Conservation (phyloP, 2,113 vertebrate species). For the Gopherus evgoodei region DNA sequence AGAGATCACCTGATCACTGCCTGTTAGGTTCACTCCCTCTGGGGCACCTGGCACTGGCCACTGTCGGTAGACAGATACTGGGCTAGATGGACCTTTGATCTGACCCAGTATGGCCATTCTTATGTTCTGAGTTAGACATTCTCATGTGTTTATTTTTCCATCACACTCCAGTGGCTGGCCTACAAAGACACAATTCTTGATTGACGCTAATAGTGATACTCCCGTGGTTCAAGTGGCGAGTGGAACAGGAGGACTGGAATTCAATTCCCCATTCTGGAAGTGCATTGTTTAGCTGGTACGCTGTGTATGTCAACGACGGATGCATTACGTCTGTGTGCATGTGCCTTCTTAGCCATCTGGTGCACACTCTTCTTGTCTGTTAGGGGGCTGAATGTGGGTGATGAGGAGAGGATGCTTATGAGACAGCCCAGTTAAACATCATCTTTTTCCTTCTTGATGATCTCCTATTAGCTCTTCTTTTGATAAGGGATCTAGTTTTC, state of each 20-base stretch:
- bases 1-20: no score
- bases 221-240: background rate
- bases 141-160: background rate
- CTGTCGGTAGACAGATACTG: no score
- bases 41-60: no score
- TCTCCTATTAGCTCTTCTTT: background rate
- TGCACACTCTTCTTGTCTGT: background rate
- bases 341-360: background rate
- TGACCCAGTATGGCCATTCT: no score
- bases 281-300: background rate
- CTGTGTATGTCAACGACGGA: background rate
- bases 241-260: fast-evolving
- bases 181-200: fast-evolving
- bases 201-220: fast-evolving
- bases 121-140: background rate
- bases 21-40: no score
- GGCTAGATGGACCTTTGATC: no score
- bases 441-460: background rate
- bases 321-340: background rate
- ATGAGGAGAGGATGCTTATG: fast-evolving
- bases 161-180: fast-evolving
- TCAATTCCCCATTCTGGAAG: background rate
- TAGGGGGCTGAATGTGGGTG: background rate
- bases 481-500: fast-evolving
- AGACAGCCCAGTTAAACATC: background rate